Base-by-base conservation (phyloP, 2,888 invertebrate species). In the Leucophenga montana region DNA sequence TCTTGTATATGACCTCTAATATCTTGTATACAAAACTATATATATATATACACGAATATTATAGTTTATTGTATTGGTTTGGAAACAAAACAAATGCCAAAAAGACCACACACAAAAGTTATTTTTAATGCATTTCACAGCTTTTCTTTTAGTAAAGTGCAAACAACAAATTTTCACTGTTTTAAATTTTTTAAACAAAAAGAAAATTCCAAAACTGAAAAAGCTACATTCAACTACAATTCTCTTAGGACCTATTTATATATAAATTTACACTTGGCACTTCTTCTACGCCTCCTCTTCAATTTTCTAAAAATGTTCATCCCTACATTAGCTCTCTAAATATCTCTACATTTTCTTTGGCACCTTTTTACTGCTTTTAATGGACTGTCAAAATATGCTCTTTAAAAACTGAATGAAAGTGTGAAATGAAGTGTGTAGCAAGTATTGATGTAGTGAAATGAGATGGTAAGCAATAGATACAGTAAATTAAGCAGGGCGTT, bases 341-440 rank as follows among this genome's bases (percentile, higher is more conserved):
- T 56, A 27, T 56, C 61, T 13, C 44, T 6, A 39, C 61, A 44
- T 61, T 61, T 61, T 61, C 61, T 61, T 61, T 61, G 20, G 62
- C 62, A 64, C 48, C 62, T 64, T 64, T 48, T 48, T 9, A 48
- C 18, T 22, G 46, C n/a, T 48, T 22, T 64, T 64, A 64, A 64
- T 64, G 48, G 46, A 46, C 62, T 48, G 62, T 39, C 62, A 48
- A 22, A 6, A 39, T 39, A 50, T 16, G 50, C 18, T 6, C 18
- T 50, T 18, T 5, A 18, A 50, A 18, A 50, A 46, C 14, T 48
- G 44, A 64, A 48, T 27, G 6, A 39, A 46, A 48, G 62, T 64
- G 62, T 64, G 62, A 64, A 64, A 48, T 64, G 46, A 46, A 46
- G 62, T 48, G 48, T 22, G n/a, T 11, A 39, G 39, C 39, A 39